A percentile compares a stretch with the other conserved stretches of the same genome.
These are phyloP conservation scores for Actenoides hombroni DNA, from an alignment of 2,113 vertebrate species.

Conservation along the genomic window DNA sequence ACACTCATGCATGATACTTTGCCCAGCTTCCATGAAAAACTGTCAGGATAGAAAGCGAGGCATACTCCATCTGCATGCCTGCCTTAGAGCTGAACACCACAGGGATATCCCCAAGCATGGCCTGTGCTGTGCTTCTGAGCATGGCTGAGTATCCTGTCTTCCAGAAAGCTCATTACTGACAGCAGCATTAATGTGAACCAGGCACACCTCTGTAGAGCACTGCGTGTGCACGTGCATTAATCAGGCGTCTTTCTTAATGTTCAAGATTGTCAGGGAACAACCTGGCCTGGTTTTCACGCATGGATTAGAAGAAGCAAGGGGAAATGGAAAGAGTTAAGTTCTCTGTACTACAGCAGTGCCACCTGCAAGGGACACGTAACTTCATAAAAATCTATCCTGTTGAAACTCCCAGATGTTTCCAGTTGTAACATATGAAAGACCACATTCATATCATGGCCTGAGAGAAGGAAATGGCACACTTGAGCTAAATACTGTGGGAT, in stretches of 20 bases:
- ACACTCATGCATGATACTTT: neutral
- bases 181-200: neutral
- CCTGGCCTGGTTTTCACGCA: neutral
- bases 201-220: neutral
- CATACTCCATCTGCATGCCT: neutral
- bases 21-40: neutral
- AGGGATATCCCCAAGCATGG: neutral
- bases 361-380: neutral
- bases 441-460: neutral
- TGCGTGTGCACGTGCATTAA: neutral
- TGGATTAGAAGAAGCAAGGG: neutral
- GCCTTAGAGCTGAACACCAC: neutral
- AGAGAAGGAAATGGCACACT: slow-evolving; percentile 35
- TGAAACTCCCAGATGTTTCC: neutral
- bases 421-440: neutral
- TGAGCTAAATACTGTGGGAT: neutral
- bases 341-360: neutral
- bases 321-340: neutral
- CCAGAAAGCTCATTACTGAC: neutral
- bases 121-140: neutral
- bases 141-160: neutral
- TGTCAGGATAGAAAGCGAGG: neutral
- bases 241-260: neutral
- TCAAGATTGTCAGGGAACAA: neutral
- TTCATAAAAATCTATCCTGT: neutral